Evolutionary conservation across 2,888 invertebrate genomes (phyloP), one percentile per base, ranked within the genome.

Genomic region (Itoplectis maculator): DNA sequence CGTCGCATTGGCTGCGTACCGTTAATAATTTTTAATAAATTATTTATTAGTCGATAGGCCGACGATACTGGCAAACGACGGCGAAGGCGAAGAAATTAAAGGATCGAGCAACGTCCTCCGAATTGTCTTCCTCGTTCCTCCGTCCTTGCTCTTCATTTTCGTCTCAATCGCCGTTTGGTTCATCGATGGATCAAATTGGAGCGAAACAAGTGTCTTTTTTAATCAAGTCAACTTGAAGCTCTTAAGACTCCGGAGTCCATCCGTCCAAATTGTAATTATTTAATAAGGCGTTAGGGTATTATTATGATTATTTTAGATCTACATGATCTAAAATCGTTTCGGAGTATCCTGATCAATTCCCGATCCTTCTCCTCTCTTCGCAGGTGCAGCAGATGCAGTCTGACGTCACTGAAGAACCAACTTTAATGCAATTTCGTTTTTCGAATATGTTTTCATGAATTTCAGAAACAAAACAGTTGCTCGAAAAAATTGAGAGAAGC

Each of bases 401-500:
- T 13, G 59, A n/a, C 5, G 20, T 54, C 13, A 13, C 37, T 9
- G 18, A 15, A 15, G 35, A 61, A 15, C 23, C 29, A 35, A n/a
- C n/a, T 15, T 5, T 2, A 42, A 42, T 8, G 5, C n/a, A 45
- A n/a, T n/a, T n/a, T n/a, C n/a, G n/a, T n/a, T n/a, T n/a, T n/a
- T n/a, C n/a, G n/a, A n/a, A n/a, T n/a, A n/a, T 61, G 11, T 37
- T 3, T 37, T 61, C 15, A 15, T 37, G 2, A 13, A 70, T 70
- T 61, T 45, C 29, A 15, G 68, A 3, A 29, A 51, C 40, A 15
- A 15, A 76, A 59, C 45, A 15, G 15, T 65, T 76, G 75, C 69
- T 80, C 56, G 79, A 42, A 63, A 47, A 80, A 80, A 70, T n/a
- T 70, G 68, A 75, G 56, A 65, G 35, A 79, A 54, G 7, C 20